These are phyloP conservation scores for Malurus alboscapulatus DNA, from an alignment of 2,113 vertebrate genomes.

Conservation along the genomic window DNA sequence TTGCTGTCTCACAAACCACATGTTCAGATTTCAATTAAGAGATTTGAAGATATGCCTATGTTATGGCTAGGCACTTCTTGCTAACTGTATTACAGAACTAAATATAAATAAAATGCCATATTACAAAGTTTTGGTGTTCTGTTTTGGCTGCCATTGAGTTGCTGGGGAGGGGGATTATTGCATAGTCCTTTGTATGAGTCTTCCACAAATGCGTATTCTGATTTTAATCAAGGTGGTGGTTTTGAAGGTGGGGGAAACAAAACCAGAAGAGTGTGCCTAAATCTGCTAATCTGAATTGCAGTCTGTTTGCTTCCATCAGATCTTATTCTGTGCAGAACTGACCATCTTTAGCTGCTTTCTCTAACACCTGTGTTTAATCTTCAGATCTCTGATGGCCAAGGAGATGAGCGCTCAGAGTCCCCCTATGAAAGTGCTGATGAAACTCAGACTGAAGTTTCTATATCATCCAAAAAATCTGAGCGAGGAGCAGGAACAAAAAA, in stretches of 20 bases:
- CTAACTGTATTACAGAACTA: not conserved
- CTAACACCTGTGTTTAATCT: slow-evolving; percentile 60
- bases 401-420: slow-evolving; percentile 89
- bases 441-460: slow-evolving; percentile 74
- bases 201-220: not conserved
- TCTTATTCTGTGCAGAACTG: not conserved
- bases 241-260: not conserved
- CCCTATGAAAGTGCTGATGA: slow-evolving; percentile 91
- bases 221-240: not conserved
- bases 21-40: not conserved
- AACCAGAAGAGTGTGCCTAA: not conserved
- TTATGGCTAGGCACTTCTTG: not conserved
- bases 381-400: slow-evolving; percentile 81
- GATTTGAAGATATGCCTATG: not conserved
- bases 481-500: slow-evolving; percentile 80
- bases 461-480: slow-evolving; percentile 86
- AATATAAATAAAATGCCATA: not conserved
- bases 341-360: not conserved
- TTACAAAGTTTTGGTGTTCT: not conserved
- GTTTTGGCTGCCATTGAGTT: not conserved
- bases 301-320: not conserved
- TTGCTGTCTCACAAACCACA: not conserved
- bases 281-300: not conserved
- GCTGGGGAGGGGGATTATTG: not conserved
- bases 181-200: not conserved